Percentiles rank a stretch among this genome's conserved stretches.
These are phyloP conservation scores for Andrena bucephala DNA, from an alignment of 2,888 invertebrate genomes.

Conservation along the genomic window DNA sequence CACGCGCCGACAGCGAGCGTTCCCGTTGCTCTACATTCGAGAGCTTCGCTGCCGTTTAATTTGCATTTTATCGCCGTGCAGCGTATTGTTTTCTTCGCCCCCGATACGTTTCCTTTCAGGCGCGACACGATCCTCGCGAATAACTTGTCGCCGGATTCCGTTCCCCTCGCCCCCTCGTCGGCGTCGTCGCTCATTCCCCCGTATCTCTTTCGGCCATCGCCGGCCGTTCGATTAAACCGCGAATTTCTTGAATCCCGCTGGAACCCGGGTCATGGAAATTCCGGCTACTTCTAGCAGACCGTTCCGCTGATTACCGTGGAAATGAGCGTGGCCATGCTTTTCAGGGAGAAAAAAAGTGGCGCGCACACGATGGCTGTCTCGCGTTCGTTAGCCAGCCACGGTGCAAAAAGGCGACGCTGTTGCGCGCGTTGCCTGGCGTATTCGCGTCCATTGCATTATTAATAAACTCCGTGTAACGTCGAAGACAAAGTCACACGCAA, in stretches of 20 bases:
- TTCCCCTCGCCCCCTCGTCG: background rate
- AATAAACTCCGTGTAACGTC: conserved; percentile 77
- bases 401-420: background rate
- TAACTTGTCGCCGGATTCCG: background rate
- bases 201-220: conserved; percentile 10
- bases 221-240: background rate
- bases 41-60: conserved; percentile 20
- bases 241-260: background rate
- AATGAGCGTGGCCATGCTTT: conserved; percentile 18
- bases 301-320: conserved; percentile 26
- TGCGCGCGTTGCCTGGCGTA: background rate
- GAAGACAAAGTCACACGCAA: conserved; percentile 80
- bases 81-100: conserved; percentile 32
- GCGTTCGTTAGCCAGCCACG: background rate
- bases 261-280: conserved; percentile 16
- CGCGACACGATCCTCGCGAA: background rate
- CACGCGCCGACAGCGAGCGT: background rate
- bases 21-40: conserved; percentile 21
- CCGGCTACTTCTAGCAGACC: conserved; percentile 4
- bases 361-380: background rate
- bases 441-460: conserved; percentile 77
- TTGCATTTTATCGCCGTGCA: conserved; percentile 45
- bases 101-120: background rate
- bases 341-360: background rate
- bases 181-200: background rate